Evolutionary conservation across 2,888 invertebrate genomes (phyloP), one percentile per base, ranked within the genome.

Genomic region (Corbicula japonica): DNA sequence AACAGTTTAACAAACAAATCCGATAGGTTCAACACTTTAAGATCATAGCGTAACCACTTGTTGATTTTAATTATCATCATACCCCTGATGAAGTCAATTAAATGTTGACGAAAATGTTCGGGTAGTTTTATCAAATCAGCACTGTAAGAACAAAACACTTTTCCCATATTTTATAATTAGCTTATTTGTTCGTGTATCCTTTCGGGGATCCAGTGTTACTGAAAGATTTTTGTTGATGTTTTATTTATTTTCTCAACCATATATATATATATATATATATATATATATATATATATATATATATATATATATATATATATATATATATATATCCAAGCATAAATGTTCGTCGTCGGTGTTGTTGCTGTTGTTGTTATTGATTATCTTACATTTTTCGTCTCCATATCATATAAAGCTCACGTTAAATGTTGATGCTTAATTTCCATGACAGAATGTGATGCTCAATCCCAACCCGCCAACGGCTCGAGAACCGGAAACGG

Each of bases 371-470:
- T 48, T 48, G 48, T 48, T 21, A 48, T 48, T 48, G 48, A 48
- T 48, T 48, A n/a, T 6, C 26, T 48, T 21, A 48, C 26, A 23
- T 21, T 23, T 48, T 48, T 18, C 3, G 21, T 44, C 5, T 1
- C 18, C 15, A n/a, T 21, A 44, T 44, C 15, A 3, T 3, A 41
- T 41, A 12, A 41, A 8, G 15, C 15, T 41, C 15, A 41, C 41
- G 41, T 12, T 15, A 41, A 12, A 41, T 44, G 5, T 1, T 44
- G 15, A 15, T n/a, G 2, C 44, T 44, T 44, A 3, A n/a, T 21
- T 44, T 4, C 5, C 38, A 6, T 70, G 23, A 26, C 26, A 72
- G 72, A 54, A 54, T 72, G 72, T 63, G 63, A 62, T n/a, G 46
- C 41, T n/a, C 72, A 50, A 41, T 26, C 1, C 12, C 23, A 32